Conservation (phyloP, 2,888 invertebrate species). For the Hydrotaea cyrtoneurina region DNA sequence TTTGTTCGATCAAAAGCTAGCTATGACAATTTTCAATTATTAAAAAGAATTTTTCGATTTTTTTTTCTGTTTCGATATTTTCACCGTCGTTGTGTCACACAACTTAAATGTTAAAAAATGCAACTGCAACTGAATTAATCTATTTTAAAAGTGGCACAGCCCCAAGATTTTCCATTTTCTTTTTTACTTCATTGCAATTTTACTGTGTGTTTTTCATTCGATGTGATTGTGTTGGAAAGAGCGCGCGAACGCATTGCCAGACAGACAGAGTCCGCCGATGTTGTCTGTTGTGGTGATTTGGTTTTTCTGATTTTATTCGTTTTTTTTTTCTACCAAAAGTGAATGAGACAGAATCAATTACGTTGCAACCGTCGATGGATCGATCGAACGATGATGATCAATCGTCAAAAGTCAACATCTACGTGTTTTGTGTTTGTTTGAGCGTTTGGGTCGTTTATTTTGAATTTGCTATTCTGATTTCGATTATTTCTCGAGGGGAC, state of each 20-base stretch:
- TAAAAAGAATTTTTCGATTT: constrained; percentile 26
- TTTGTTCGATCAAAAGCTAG: background rate
- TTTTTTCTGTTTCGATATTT: background rate
- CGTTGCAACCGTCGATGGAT: constrained; percentile 12
- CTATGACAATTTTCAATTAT: background rate
- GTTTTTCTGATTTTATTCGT: no score
- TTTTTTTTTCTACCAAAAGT: no score
- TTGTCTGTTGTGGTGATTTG: no score
- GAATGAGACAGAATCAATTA: constrained; percentile 14
- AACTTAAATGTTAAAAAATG: constrained; percentile 64
- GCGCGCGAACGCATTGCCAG: constrained; percentile 60
- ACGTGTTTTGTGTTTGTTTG: background rate
- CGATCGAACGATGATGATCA: constrained; percentile 44
- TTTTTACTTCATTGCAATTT: background rate
- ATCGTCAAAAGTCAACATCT: background rate
- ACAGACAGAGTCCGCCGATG: constrained; percentile 25
- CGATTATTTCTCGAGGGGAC: constrained; percentile 32
- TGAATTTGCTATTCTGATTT: constrained; percentile 19
- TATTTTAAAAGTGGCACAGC: constrained; percentile 79
- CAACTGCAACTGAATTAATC: constrained; percentile 71
- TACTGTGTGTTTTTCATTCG: background rate
- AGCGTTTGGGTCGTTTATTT: background rate
- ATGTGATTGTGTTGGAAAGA: background rate
- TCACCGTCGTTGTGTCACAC: constrained; percentile 43
- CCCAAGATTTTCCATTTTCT: constrained; percentile 71